Conservation (phyloP, 2,113 vertebrate genomes). For the Poicephalus gulielmi region DNA sequence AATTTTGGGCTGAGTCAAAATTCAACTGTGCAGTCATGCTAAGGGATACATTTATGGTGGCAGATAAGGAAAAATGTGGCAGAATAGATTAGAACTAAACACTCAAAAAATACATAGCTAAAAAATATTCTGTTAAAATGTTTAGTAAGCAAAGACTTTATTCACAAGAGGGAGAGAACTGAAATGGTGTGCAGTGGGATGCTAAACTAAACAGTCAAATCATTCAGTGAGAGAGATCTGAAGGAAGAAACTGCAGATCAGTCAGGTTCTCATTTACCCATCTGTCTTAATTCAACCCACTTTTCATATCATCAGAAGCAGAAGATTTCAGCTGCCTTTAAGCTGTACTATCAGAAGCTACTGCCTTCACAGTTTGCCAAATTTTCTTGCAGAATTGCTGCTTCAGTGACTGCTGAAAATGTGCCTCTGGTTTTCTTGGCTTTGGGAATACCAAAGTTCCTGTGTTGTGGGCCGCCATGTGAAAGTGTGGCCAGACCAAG, state of each 20-base stretch:
- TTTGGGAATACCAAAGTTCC: not conserved
- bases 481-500: not conserved
- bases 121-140: not conserved
- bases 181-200: not conserved
- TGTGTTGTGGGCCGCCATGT: not conserved
- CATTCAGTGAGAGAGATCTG: not conserved
- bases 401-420: not conserved
- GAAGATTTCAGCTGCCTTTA: not conserved
- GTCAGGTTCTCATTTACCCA: not conserved
- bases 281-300: not conserved
- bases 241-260: not conserved
- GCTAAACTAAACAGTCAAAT: not conserved
- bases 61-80: not conserved
- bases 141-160: not conserved
- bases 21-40: not conserved
- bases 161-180: not conserved
- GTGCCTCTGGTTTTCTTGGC: not conserved
- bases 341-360: not conserved
- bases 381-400: not conserved
- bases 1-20: not conserved
- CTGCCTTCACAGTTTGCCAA: not conserved
- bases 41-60: not conserved
- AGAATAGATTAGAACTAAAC: not conserved
- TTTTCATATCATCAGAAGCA: not conserved
- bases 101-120: not conserved